Evolutionary conservation across 1,140 invertebrate genomes (phyloP).

Genomic region (Lepeophtheirus salmonis): DNA sequence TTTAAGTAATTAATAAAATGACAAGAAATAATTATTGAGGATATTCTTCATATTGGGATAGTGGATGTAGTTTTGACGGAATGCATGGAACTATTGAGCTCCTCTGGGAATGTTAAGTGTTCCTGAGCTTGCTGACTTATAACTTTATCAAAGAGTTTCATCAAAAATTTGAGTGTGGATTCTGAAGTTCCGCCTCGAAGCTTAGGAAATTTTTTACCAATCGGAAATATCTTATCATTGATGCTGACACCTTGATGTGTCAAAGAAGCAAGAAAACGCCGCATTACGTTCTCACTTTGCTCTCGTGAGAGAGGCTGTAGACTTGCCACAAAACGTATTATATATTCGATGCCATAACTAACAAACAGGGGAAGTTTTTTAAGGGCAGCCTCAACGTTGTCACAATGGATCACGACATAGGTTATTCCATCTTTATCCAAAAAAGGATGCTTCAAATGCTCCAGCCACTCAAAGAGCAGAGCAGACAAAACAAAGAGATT

Average conservation of each 20-base stretch:
- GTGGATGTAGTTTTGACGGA: no score
- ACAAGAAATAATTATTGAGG: no score
- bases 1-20: no score
- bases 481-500: conserved; percentile 33
- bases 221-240: conserved; percentile 33
- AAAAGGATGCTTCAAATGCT: conserved; percentile 43
- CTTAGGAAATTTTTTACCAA: conserved; percentile 25
- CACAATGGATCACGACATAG: conserved; percentile 36
- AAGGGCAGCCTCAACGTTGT: conserved; percentile 35
- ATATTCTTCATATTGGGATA: no score
- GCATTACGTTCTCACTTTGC: conserved; percentile 35
- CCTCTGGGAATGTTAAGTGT: no score
- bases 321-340: conserved; percentile 39
- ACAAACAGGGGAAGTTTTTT: conserved; percentile 38
- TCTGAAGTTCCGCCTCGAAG: conserved; percentile 16
- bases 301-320: conserved; percentile 37
- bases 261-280: conserved; percentile 39
- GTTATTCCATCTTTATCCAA: conserved; percentile 44
- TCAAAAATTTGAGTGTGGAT: conserved; percentile 4
- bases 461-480: conserved; percentile 47
- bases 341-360: conserved; percentile 21
- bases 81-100: no score
- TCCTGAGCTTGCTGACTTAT: no score
- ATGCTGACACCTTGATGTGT: conserved; percentile 42
- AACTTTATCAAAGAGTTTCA: conserved; percentile 17